Percentiles rank a stretch among this genome's conserved stretches.
Evolutionary conservation across 2,888 invertebrate genomes (phyloP).

Genomic region (Hyppa rectilinea): DNA sequence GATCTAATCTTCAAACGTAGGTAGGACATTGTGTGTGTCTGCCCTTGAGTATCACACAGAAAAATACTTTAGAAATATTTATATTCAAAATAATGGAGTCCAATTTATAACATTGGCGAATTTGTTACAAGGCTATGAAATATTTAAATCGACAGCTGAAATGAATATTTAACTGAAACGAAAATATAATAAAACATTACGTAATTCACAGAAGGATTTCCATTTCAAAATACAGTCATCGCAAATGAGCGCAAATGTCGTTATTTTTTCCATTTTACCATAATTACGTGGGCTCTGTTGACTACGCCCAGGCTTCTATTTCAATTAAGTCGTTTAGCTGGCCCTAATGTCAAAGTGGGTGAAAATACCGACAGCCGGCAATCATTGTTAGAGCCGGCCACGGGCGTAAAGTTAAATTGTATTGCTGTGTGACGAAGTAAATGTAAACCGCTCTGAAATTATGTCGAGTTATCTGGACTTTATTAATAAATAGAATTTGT

Average conservation of each 20-base stretch:
- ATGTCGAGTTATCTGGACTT: constrained; percentile 49
- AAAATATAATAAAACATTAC: constrained; percentile 40
- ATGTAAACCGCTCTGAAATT: constrained; percentile 65
- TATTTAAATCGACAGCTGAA: constrained; percentile 33
- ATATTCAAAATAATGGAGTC: not conserved
- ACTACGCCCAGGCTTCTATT: constrained; percentile 54
- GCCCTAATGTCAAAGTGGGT: constrained; percentile 62
- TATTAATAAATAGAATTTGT: constrained; percentile 20
- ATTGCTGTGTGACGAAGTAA: constrained; percentile 67
- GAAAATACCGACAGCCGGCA: constrained; percentile 68
- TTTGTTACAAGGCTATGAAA: constrained; percentile 6
- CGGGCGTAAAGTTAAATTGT: constrained; percentile 72
- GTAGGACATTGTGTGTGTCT: not conserved
- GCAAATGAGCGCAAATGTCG: constrained; percentile 51
- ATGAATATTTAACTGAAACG: constrained; percentile 41
- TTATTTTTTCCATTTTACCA: constrained; percentile 57
- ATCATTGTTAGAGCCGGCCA: constrained; percentile 66
- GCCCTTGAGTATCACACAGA: constrained; percentile 5
- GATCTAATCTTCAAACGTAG: constrained; percentile 19
- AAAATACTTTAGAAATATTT: not conserved
- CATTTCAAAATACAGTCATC: constrained; percentile 38
- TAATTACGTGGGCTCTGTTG: constrained; percentile 55
- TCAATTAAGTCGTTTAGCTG: constrained; percentile 64
- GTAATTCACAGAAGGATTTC: constrained; percentile 42
- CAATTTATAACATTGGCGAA: not conserved